Base-by-base conservation (phyloP, 2,888 invertebrate species). In the Dioctria linearis region DNA sequence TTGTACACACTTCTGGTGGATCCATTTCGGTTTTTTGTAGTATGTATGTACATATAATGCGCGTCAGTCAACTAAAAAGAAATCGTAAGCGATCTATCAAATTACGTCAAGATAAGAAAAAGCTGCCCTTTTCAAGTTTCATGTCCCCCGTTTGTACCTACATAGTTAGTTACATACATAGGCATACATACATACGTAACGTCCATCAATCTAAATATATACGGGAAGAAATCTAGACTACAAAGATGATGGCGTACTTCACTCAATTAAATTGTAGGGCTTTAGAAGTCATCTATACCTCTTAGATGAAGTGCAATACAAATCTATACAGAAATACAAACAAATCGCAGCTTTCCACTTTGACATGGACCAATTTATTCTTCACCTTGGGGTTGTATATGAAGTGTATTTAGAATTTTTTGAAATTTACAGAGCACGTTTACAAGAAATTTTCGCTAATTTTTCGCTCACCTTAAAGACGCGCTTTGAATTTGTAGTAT, bases 371-470 rank as follows among this genome's bases (percentile, higher is more conserved):
- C 54, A 54, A 1, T 54, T 46, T 54, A 54, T 54, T 54, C 11
- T 54, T 54, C 4, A 54, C 11, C 11, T 11, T 54, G 54, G 54
- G 54, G 54, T n/a, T 54, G 2, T 25, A 2, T 25, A 25, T 25
- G 25, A 25, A 25, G 54, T n/a, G 54, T 1, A 6, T 54, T 54
- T 11, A 54, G 1, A 54, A 11, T 54, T 54, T 11, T n/a, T 69
- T 69, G 9, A 51, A 5, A 69, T 69, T 49, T 69, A 3, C 51
- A 25, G 25, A 25, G 13, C 69, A 69, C 69, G 69, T 69, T 39
- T 11, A 11, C 51, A 37, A 69, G 69, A 51, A 69, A 69, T 13
- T 49, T 39, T 11, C 49, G 51, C 40, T 37, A 3, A 69, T 69
- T 69, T 25, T 69, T 40, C 69, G 37, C 43, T 51, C 49, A 49